Evolutionary conservation across 2,888 invertebrate species (phyloP).

Genomic region (Diabrotica balteata): DNA sequence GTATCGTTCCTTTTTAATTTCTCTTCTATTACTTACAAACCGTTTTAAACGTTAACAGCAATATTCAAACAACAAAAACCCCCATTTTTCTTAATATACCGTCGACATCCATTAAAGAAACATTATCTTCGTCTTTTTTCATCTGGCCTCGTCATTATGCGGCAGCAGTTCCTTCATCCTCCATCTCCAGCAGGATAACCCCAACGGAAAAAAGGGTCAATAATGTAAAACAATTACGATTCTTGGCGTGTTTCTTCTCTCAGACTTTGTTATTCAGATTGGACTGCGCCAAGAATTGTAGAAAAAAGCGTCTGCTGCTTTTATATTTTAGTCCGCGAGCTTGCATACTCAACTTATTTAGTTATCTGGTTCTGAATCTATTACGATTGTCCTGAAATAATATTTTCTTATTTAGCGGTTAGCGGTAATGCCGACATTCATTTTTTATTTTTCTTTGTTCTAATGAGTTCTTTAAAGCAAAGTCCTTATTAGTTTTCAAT

Average conservation of each 20-base stretch:
- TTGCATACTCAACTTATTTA: not conserved
- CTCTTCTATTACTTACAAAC: not conserved
- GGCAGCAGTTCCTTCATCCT: slow-evolving; percentile 14
- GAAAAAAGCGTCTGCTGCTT: slow-evolving; percentile 16
- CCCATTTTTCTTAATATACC: slow-evolving; percentile 22
- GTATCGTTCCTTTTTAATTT: not conserved
- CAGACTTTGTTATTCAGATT: slow-evolving; percentile 38
- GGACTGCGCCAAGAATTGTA: slow-evolving; percentile 29
- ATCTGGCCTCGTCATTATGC: slow-evolving; percentile 23
- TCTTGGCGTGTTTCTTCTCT: slow-evolving; percentile 33
- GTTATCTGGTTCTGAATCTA: no score
- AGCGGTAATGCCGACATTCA: no score
- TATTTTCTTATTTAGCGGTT: no score
- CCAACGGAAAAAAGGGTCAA: slow-evolving; percentile 33
- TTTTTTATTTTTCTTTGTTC: no score
- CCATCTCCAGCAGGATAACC: slow-evolving; percentile 9
- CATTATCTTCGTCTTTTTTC: slow-evolving; percentile 22
- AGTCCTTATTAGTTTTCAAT: no score
- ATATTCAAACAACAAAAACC: slow-evolving; percentile 6
- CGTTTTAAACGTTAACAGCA: not conserved
- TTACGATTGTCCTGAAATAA: no score
- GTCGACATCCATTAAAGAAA: slow-evolving; percentile 25
- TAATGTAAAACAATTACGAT: slow-evolving; percentile 39
- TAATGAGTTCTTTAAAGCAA: no score
- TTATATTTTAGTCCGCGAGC: slow-evolving; percentile 6